phyloP scores from a whole-genome alignment of 2,797 vertebrate species.

The Podarcis lilfordi region DNA sequence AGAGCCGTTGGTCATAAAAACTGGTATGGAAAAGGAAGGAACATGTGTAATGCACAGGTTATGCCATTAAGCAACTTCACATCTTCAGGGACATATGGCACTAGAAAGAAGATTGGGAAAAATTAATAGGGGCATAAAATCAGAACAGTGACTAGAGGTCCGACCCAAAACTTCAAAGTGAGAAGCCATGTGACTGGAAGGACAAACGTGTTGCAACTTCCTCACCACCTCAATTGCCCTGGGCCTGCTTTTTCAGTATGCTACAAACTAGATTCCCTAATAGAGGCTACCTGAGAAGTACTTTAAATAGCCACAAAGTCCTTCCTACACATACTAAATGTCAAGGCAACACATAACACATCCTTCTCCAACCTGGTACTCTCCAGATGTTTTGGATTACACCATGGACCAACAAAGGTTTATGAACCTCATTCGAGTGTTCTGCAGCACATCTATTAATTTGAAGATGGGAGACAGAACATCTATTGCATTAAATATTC shows the following conservation, averaged over 20 bases:
- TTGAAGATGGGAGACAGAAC: too few relatives aligned
- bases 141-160: neutral
- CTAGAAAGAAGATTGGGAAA: neutral
- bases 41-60: neutral
- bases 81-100: too few relatives aligned
- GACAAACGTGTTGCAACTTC: neutral
- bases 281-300: neutral
- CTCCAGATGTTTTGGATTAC: too few relatives aligned
- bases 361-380: too few relatives aligned
- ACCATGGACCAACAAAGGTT: too few relatives aligned
- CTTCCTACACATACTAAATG: neutral
- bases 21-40: neutral
- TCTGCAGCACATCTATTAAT: too few relatives aligned
- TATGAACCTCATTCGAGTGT: too few relatives aligned
- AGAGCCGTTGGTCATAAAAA: neutral
- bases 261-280: neutral
- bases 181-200: neutral
- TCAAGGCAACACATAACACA: neutral
- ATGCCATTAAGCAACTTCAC: neutral
- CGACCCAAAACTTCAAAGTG: neutral
- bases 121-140: neutral
- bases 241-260: neutral
- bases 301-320: neutral
- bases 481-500: too few relatives aligned
- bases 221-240: neutral